A percentile compares a stretch with the other conserved stretches of the same genome.
phyloP scores from a whole-genome alignment of 2,113 vertebrate genomes.

The Panthera uncia region DNA sequence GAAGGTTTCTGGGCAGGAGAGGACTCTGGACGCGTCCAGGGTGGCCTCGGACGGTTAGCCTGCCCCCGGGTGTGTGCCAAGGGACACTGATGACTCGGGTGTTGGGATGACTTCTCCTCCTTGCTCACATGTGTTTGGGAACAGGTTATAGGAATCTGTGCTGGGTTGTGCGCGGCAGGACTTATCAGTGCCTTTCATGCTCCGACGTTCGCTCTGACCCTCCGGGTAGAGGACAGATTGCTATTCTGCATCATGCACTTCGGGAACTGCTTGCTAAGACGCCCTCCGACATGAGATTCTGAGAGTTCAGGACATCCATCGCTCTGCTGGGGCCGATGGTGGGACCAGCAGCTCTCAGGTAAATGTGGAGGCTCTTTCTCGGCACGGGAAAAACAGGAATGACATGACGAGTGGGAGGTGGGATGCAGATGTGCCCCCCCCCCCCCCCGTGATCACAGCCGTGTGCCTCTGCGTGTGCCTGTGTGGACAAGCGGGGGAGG shows the following conservation, averaged over 20 bases:
- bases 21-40: not conserved
- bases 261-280: not conserved
- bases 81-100: not conserved
- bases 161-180: not conserved
- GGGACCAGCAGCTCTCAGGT: not conserved
- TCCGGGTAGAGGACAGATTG: not conserved
- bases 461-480: not conserved
- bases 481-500: not conserved
- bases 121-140: not conserved
- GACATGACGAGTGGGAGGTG: rapidly evolving
- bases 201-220: not conserved
- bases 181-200: not conserved
- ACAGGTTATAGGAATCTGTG: not conserved
- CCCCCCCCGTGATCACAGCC: rapidly evolving
- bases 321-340: rapidly evolving
- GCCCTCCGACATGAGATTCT: not conserved
- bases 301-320: not conserved
- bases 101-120: not conserved
- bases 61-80: not conserved
- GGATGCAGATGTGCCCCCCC: not conserved
- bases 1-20: not conserved
- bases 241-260: not conserved
- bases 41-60: not conserved
- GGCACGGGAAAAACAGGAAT: not conserved
- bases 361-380: not conserved